Conservation (phyloP, 2,113 vertebrate genomes). For the Brienomyrus longianalis region DNA sequence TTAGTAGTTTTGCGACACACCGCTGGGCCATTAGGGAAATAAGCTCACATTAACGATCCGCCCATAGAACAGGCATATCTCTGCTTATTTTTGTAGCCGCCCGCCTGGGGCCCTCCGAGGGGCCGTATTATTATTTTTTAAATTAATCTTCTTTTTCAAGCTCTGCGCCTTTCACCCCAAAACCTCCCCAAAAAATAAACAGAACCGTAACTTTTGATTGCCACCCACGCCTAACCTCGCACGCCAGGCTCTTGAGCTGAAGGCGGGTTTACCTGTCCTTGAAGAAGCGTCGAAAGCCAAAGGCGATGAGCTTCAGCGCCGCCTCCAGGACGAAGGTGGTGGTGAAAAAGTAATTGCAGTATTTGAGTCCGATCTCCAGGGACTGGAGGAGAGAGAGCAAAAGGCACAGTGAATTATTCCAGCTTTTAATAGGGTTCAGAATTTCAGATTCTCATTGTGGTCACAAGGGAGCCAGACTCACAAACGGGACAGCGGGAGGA, state of each 20-base stretch:
- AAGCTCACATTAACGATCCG: background rate
- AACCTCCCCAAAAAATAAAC: background rate
- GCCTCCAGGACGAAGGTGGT: slow-evolving; percentile 93
- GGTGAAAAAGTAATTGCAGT: slow-evolving; percentile 98
- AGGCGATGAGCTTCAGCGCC: slow-evolving; percentile 86
- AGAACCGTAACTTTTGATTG: background rate
- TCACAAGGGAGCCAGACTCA: background rate
- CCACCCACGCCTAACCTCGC: too few relatives aligned
- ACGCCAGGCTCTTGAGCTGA: background rate
- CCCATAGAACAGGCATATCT: background rate
- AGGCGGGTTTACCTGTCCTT: slow-evolving; percentile 77
- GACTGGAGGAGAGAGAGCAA: slow-evolving; percentile 60
- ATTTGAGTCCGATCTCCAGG: slow-evolving; percentile 89
- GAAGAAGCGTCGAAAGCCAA: slow-evolving; percentile 92
- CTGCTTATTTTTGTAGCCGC: background rate
- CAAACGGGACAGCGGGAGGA: background rate
- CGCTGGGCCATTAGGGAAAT: background rate
- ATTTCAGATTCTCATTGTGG: background rate
- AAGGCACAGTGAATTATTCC: background rate
- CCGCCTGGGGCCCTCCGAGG: background rate
- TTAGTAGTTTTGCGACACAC: too few relatives aligned
- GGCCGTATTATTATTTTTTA: background rate
- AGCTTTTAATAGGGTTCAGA: background rate
- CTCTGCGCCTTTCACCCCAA: background rate
- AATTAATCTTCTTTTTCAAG: background rate